Conservation (phyloP, 2,113 vertebrate genomes). For the Poicephalus gulielmi region DNA sequence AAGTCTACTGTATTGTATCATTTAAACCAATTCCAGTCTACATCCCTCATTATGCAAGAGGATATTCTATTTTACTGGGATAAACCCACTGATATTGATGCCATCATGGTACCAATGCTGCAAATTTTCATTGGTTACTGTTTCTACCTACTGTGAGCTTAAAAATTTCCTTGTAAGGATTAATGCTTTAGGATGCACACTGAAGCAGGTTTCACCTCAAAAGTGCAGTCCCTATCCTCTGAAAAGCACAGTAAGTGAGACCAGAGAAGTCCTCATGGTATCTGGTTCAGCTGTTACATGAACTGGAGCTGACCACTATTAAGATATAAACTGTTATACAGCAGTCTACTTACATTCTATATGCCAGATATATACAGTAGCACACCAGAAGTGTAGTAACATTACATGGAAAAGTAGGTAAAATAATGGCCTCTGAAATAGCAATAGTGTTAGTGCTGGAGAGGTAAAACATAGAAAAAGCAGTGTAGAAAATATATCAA, state of each 20-base stretch:
- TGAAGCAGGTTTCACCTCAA: not conserved
- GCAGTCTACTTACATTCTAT: not conserved
- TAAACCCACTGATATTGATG: not conserved
- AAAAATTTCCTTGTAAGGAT: not conserved
- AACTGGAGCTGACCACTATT: not conserved
- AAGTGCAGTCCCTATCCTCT: not conserved
- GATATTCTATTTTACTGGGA: not conserved
- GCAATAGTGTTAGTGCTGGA: not conserved
- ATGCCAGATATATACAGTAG: not conserved
- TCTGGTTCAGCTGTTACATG: not conserved
- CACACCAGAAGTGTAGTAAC: not conserved
- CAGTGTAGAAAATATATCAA: not conserved
- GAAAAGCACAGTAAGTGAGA: not conserved
- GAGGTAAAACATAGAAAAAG: not conserved
- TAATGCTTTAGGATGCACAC: not conserved
- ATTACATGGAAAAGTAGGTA: not conserved
- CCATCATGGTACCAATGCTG: fast-evolving
- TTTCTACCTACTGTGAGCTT: not conserved
- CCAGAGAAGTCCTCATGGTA: not conserved
- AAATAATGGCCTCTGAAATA: not conserved
- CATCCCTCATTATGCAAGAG: not conserved
- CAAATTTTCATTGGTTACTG: not conserved
- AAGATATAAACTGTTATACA: not conserved
- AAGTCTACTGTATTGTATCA: not conserved
- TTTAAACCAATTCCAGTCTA: not conserved